Base-by-base conservation (phyloP, 1,140 invertebrate species). In the Vanessa atalanta region DNA sequence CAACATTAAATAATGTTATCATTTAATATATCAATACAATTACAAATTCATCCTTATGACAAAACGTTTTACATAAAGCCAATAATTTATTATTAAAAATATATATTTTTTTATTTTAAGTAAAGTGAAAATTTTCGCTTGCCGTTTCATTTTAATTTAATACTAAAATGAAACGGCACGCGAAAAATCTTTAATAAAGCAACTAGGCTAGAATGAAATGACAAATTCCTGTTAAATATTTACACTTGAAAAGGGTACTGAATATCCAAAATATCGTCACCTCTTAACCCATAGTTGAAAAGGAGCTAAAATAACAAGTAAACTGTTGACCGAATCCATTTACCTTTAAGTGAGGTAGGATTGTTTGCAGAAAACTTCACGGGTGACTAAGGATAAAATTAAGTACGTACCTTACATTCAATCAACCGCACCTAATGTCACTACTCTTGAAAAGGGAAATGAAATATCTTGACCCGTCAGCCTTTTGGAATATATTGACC, bases 351-450 rank as follows among this genome's bases (percentile, higher is more conserved):
- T 61, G 57, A 61, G 23, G 37, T 31, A 47, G n/a, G 47, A 69
- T 23, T 60, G 15, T 60, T 69, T 69, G 55, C 37, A 57, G 51
- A 69, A 69, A 47, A 69, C 66, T 69, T 60, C 53, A 69, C 51
- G 8, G 53, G 53, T 47, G 53, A 57, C 66, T 47, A 47, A n/a
- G 57, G 43, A 47, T 51, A 69, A 61, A 69, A 69, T 60, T 47
- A 60, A 60, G 57, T 61, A 69, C 50, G 20, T 31, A 43, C 65
- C 51, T 43, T 23, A 68, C n/a, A 68, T 51, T 69, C 53, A 69
- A 50, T 60, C 66, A 47, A 60, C 51, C 66, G 66, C 26, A 20
- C 37, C 53, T 47, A 69, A 60, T 43, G 37, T 55, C 65, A 55
- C 65, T 47, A 65, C 43, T 47, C 43, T 67, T 67, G 26, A 51